Evolutionary conservation across 2,113 vertebrate genomes (phyloP).

Genomic region (Coryphaenoides rupestris): DNA sequence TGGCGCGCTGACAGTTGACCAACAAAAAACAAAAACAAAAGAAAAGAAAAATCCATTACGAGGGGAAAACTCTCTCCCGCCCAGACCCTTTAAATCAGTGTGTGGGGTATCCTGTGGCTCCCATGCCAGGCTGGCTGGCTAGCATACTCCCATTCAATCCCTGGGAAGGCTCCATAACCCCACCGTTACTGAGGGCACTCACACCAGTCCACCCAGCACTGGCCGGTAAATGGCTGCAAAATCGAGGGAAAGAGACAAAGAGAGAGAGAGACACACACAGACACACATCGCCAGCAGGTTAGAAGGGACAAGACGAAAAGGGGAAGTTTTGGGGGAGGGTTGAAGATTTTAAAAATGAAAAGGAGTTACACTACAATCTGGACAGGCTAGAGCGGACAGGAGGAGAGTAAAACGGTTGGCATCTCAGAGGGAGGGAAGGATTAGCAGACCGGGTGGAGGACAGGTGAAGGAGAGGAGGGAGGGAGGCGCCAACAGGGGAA

Average conservation of each 20-base stretch:
- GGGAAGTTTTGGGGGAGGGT: slow-evolving; percentile 37
- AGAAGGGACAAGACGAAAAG: slow-evolving; percentile 68
- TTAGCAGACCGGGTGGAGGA: slow-evolving; percentile 42
- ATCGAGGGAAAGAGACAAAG: slow-evolving; percentile 20
- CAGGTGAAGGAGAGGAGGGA: slow-evolving; percentile 18
- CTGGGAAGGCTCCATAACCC: slow-evolving; percentile 80
- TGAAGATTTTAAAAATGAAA: slow-evolving; percentile 24
- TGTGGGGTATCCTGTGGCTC: slow-evolving; percentile 86
- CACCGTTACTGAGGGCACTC: slow-evolving; percentile 72
- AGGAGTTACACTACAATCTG: slow-evolving; percentile 51
- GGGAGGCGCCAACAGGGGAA: too few relatives aligned
- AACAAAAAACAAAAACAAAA: background rate
- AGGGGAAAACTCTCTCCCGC: slow-evolving; percentile 34
- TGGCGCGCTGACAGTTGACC: slow-evolving; percentile 59
- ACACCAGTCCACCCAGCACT: slow-evolving; percentile 87
- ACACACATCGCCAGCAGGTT: slow-evolving; percentile 67
- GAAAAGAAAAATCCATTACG: background rate
- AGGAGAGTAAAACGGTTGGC: too few relatives aligned
- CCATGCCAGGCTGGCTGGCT: slow-evolving; percentile 84
- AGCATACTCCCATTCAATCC: slow-evolving; percentile 87
- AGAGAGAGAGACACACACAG: slow-evolving; percentile 36
- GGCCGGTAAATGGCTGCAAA: slow-evolving; percentile 84
- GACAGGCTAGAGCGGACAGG: slow-evolving; percentile 32
- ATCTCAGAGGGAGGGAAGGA: slow-evolving; percentile 44
- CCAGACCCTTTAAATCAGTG: slow-evolving; percentile 77